phyloP scores from a whole-genome alignment of 2,797 vertebrate genomes.

The Pantherophis vulpinus region DNA sequence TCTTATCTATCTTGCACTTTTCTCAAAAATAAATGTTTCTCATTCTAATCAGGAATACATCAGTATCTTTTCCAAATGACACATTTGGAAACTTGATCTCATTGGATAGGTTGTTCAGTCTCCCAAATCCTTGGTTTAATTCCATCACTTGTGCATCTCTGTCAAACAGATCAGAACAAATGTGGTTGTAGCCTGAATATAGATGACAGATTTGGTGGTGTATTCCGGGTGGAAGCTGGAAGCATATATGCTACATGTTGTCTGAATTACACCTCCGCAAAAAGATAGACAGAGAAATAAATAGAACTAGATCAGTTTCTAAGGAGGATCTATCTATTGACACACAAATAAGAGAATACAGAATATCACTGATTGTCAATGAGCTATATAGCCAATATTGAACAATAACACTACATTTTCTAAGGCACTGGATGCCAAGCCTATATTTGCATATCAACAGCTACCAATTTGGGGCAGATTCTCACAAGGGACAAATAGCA shows the following conservation, averaged over 20 bases:
- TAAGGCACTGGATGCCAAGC: background rate
- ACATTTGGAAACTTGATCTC: background rate
- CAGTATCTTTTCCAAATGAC: background rate
- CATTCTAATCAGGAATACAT: background rate
- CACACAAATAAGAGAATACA: background rate
- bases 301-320: background rate
- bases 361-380: background rate
- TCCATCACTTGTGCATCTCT: background rate
- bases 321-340: background rate
- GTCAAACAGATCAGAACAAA: background rate
- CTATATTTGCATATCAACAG: background rate
- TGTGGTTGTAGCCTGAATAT: background rate
- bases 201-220: background rate
- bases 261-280: background rate
- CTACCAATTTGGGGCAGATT: background rate
- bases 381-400: background rate
- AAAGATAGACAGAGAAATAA: background rate
- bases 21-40: background rate
- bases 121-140: background rate
- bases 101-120: background rate
- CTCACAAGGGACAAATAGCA: background rate
- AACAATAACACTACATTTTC: background rate
- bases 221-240: background rate
- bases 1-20: background rate
- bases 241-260: background rate